Conservation (phyloP, 2,797 vertebrate genomes). For the Poecilia picta region DNA sequence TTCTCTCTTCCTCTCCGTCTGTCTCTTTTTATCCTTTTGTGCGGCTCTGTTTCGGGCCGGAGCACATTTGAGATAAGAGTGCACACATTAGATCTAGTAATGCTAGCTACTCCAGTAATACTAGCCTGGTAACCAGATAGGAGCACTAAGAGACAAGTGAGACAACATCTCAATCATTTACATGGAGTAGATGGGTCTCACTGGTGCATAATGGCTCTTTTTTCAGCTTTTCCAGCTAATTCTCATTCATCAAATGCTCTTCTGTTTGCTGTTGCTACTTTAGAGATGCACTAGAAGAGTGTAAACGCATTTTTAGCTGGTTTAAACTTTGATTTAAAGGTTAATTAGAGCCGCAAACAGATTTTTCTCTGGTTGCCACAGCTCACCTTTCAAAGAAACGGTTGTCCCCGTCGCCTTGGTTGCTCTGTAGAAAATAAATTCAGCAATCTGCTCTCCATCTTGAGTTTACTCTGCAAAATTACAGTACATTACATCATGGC, state of each 20-base stretch:
- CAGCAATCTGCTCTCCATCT: conserved; percentile 53
- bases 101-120: conserved; percentile 59
- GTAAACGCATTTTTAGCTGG: neutral
- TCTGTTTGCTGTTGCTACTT: conserved; percentile 1
- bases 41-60: conserved; percentile 24
- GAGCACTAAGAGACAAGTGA: conserved; percentile 45
- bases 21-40: conserved; percentile 21
- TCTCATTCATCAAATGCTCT: neutral
- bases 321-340: conserved; percentile 22
- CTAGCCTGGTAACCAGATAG: conserved; percentile 72
- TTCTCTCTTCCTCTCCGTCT: conserved; percentile 29
- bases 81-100: conserved; percentile 50
- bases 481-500: conserved; percentile 74
- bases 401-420: conserved; percentile 7
- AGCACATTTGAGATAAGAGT: conserved; percentile 50
- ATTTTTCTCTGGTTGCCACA: neutral
- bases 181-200: conserved; percentile 12
- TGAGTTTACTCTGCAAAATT: conserved; percentile 63
- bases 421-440: conserved; percentile 20
- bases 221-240: neutral
- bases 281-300: neutral
- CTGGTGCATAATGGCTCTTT: conserved; percentile 19
- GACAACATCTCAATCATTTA: conserved; percentile 63
- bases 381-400: conserved; percentile 24
- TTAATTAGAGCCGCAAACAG: conserved; percentile 6